Percentiles rank a stretch among this genome's conserved stretches.
Conservation (phyloP, 1,140 invertebrate genomes). For the Proctacanthus coquilletti region DNA sequence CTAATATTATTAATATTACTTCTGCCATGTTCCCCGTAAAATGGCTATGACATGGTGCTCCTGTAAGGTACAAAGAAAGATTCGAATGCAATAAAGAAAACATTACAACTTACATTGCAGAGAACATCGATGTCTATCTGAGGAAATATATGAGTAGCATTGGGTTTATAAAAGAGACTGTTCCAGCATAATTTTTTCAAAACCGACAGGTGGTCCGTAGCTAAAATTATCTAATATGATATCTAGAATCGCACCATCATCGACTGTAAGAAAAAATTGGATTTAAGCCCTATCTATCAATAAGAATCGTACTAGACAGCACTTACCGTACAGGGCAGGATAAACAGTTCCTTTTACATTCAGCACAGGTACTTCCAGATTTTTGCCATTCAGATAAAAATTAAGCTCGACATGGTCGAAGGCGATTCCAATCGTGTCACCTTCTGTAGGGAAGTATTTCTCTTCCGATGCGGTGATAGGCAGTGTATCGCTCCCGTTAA, state of each 20-base stretch:
- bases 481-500: slow-evolving; percentile 7
- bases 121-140: too few relatives aligned
- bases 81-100: too few relatives aligned
- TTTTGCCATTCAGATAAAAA: slow-evolving; percentile 87
- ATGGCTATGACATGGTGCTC: too few relatives aligned
- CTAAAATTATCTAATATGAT: slow-evolving; percentile 81
- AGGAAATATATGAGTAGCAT: too few relatives aligned
- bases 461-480: slow-evolving; percentile 17
- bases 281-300: not conserved
- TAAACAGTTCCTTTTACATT: slow-evolving; percentile 84
- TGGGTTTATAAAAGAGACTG: slow-evolving; percentile 82
- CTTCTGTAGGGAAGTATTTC: slow-evolving; percentile 60
- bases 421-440: slow-evolving; percentile 85
- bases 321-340: slow-evolving; percentile 84
- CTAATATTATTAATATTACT: too few relatives aligned
- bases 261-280: slow-evolving; percentile 53
- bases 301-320: too few relatives aligned
- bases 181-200: slow-evolving; percentile 93
- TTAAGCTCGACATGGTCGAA: slow-evolving; percentile 96
- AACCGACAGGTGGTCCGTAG: slow-evolving; percentile 72
- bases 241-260: slow-evolving; percentile 93
- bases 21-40: too few relatives aligned
- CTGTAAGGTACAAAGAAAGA: too few relatives aligned
- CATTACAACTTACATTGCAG: too few relatives aligned
- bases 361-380: slow-evolving; percentile 66